Evolutionary conservation across 2,797 vertebrate genomes (phyloP), one percentile per base, ranked within the genome.

Genomic region (Halcyon smyrnensis): DNA sequence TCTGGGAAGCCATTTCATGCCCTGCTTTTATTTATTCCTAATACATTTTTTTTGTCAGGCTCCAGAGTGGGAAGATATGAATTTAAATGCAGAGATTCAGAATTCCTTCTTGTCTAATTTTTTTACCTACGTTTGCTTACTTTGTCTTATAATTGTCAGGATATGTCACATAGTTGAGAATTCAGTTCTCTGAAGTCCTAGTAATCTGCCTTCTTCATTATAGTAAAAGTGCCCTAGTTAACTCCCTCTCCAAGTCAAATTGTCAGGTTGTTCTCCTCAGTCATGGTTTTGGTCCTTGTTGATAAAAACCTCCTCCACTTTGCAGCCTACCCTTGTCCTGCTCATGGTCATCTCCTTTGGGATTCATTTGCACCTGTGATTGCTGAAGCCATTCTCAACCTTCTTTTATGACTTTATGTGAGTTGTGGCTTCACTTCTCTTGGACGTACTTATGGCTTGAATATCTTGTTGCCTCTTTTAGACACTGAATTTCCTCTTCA

Each of bases 1-100:
- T 34, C 68, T 81, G 25, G 75, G 82, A 96, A 95, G 37, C 41
- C 71, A 97, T 94, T 97, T 94, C 88, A 86, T 93, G 34, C n/a
- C 15, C 23, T 15, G 23, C 27, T 87, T 92, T 87, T 92, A 93
- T 95, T 91, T 78, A 81, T 93, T 63, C 90, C 78, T 87, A 83
- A 93, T 96, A 7, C 8, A 34, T 32, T 94, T 88, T 67, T 67
- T 87, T 78, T 54, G 25, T 93, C 46, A 73, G 39, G 14, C 23
- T 93, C 5, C 41, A 51, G 50, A 81, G 36, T 73, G 5, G 43
- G 21, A 86, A 85, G 46, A 70, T 37, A 32, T 23, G 6, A 95
- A 71, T 86, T 88, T 81, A 95, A 91, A 90, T 69, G 6, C 15
- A 88, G 41, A 86, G 12, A 41, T 94, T 83, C 18, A 79, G 73